Evolutionary conservation across 2,113 vertebrate genomes (phyloP), one percentile per base, ranked within the genome.

Genomic region (Dascyllus trimaculatus): DNA sequence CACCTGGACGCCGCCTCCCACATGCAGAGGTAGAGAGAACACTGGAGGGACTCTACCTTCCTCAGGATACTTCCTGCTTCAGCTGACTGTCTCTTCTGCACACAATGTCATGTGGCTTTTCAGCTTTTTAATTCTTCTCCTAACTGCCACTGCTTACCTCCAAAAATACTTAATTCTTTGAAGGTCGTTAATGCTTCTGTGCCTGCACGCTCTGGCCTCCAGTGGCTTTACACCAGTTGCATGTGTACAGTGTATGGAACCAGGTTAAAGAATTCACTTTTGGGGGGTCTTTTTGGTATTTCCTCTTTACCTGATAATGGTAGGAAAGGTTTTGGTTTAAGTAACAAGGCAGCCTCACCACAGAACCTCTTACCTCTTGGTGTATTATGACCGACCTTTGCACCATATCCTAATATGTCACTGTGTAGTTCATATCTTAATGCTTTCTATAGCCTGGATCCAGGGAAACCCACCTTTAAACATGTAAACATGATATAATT

Each of bases 1-100:
- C 91, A 97, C 96, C 7, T 99, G 98, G 98, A 98, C 97, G 32
- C 91, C 89, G 21, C 94, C 96, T 58, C 98, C 98, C 67, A 76
- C 93, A 15, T 99, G 98, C 94, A 97, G 95, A 97, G 97, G 98
- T 99, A 95, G 93, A 88, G 75, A 74, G 81, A 85, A 17, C 53
- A n/a, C 56, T 19, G 53, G 48, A 62, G 46, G 45, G 75, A 70
- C 64, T 67, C 49, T 45, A 18, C 56, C 59, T 25, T 17, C 59
- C 68, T 40, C 66, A 11, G 80, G 52, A 49, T 56, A 22, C 72
- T 59, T 82, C 66, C 78, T 73, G 45, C 75, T 68, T 85, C 64
- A 24, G 61, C 80, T 63, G 26, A 58, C 67, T 80, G 53, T 65
- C 52, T 14, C 22, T 57, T 38, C 25, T 45, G 25, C 80, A 49